Conservation (phyloP, 2,113 vertebrate species). For the Cebidichthys violaceus region DNA sequence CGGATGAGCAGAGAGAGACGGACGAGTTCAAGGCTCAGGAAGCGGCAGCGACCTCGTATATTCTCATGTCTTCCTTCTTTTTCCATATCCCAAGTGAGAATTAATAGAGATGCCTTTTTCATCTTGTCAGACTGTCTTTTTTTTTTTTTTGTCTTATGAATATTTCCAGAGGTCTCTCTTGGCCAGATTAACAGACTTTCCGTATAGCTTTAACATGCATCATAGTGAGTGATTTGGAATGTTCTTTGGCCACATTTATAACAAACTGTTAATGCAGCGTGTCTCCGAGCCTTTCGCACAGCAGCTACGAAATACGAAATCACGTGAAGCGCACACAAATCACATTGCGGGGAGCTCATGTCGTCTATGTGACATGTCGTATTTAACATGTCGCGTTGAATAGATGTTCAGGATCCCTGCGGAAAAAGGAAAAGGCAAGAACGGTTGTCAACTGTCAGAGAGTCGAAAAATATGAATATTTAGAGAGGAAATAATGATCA, state of each 20-base stretch:
- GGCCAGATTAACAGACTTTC: constrained; percentile 15
- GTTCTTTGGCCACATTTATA: constrained; percentile 35
- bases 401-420: not conserved
- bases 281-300: not conserved
- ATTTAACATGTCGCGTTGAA: constrained; percentile 15
- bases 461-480: constrained; percentile 15
- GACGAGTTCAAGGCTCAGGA: constrained; percentile 43
- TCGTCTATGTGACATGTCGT: constrained; percentile 10
- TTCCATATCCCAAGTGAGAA: constrained; percentile 42
- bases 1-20: constrained; percentile 42
- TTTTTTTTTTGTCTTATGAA: not conserved
- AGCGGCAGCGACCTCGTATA: constrained; percentile 10
- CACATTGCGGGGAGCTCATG: constrained; percentile 7
- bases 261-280: not conserved
- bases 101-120: constrained; percentile 40
- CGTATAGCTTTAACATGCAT: constrained; percentile 4
- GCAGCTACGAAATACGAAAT: constrained; percentile 10
- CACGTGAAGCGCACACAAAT: not conserved
- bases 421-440: not conserved
- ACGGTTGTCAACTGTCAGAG: not conserved
- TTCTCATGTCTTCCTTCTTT: constrained; percentile 17
- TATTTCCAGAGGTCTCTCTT: constrained; percentile 15
- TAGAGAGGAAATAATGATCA: not conserved
- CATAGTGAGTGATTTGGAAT: constrained; percentile 23
- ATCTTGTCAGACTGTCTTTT: constrained; percentile 12